Base-by-base conservation (phyloP, 2,113 vertebrate species). In the Sclerurus mexicanus region DNA sequence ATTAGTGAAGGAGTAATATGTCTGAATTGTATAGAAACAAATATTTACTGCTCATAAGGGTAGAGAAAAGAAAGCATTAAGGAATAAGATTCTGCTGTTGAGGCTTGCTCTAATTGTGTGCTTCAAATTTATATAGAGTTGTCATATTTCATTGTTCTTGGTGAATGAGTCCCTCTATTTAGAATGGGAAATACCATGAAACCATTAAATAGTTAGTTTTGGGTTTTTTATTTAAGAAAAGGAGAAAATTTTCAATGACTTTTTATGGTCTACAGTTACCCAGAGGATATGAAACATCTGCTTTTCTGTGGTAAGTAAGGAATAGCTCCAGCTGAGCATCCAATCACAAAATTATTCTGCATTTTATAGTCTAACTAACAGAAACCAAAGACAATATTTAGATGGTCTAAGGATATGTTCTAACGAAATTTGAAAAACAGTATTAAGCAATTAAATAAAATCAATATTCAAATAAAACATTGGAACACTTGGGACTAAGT, bases 211-310 rank as follows among this genome's bases (percentile, higher is more conserved):
- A 56, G 14, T 42, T 84, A 27, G 6, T 15, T 24, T 49, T 6
- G 8, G 0, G 3, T 14, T 30, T 2, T 4, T 25, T 56, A n/a
- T 44, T 23, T 4, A 3, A 30, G 56, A 64, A 37, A 49, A 33
- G 31, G 6, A 56, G 27, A 76, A 71, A 6, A 3, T 2, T 40
- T 49, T 72, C 10, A 44, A 33, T 69, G 15, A 40, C 31, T 93
- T 91, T 68, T 30, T 79, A 47, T 69, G 42, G 28, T 55, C 24
- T 66, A 56, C 25, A 62, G 67, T 73, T 86, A 93, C 59, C 82
- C 88, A 80, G 85, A 94, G 88, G 88, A 50, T 79, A 88, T 33
- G 63, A 95, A 95, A 88, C 88, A 87, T 94, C 85, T 94, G 94
- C 10, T 94, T 96, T 74, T 84, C 72, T 84, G 55, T n/a, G 72